Evolutionary conservation across 2,797 vertebrate genomes (phyloP), one percentile per base, ranked within the genome.

Genomic region (Phoeniculus purpureus): DNA sequence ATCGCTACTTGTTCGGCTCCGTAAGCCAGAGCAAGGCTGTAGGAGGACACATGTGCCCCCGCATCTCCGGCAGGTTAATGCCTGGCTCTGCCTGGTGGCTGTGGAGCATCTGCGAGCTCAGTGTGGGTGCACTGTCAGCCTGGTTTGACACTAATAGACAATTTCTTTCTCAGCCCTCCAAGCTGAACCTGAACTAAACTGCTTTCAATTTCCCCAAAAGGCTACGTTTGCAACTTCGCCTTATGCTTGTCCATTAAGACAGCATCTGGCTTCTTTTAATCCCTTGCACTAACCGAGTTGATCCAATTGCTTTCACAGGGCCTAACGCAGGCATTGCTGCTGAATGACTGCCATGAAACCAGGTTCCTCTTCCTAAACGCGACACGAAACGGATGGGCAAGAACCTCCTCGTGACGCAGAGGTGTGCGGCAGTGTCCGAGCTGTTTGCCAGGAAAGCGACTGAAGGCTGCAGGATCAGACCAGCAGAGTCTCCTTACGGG

Each of bases 191-290:
- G 83, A 80, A 75, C 52, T 89, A 92, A 95, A 91, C 81, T 52
- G 83, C 86, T 95, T 93, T 88, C 86, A 65, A 29, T 81, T 96
- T 77, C 56, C 92, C 86, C 90, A 89, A 80, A 90, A 95, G 91
- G 84, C 81, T 76, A 73, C 84, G 81, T 94, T 80, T 92, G 88
- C 86, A 81, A 73, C 84, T 95, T 82, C 0, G 6, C 87, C 83
- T 65, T 94, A 78, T 79, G 93, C 66, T 81, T 87, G 79, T 78
- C 93, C 95, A 89, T 94, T 92, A 94, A 85, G 50, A 52, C 37
- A 89, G 84, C 88, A 95, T 85, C 93, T 94, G 95, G 88, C 79
- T 91, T 51, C 75, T 78, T 95, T 94, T 85, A 91, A 94, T 90
- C 93, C 90, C 84, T 89, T 19, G 54, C 86, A 73, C 70, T 62